Percentiles rank a stretch among this genome's conserved stretches.
phyloP scores from a whole-genome alignment of 2,888 invertebrate genomes.

The Meteorus colon region DNA sequence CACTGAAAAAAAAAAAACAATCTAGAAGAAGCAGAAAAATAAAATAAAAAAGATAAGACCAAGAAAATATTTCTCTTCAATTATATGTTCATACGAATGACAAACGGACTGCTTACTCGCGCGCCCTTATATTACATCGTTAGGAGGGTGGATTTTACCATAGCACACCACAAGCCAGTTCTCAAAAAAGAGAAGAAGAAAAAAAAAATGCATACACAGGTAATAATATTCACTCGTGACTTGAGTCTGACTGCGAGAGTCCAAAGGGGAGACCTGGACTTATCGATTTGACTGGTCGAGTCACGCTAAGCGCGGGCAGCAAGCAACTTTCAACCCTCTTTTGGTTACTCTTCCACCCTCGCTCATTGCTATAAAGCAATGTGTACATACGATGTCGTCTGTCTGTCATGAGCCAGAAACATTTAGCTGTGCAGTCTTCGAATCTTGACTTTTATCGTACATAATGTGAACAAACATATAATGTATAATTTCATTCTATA shows the following conservation, averaged over 20 bases:
- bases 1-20: neutral
- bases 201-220: constrained; percentile 33
- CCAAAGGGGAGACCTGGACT: constrained; percentile 28
- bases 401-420: constrained; percentile 1
- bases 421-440: constrained; percentile 10
- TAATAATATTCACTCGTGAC: constrained; percentile 65
- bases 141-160: constrained; percentile 23
- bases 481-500: too few species aligned
- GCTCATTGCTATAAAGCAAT: constrained; percentile 1
- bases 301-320: constrained; percentile 62
- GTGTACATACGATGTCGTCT: constrained; percentile 18
- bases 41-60: neutral
- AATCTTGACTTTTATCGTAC: constrained; percentile 19
- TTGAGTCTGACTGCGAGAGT: constrained; percentile 51
- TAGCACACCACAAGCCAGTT: constrained; percentile 17
- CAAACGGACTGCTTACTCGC: neutral
- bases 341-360: neutral
- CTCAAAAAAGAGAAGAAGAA: constrained; percentile 1
- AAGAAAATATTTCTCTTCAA: constrained; percentile 2
- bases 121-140: neutral
- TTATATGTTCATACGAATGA: neutral
- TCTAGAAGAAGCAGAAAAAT: neutral
- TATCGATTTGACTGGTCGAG: constrained; percentile 51
- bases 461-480: constrained; percentile 7
- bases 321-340: constrained; percentile 50